Conservation (phyloP, 2,113 vertebrate species). For the Rallus limicola region DNA sequence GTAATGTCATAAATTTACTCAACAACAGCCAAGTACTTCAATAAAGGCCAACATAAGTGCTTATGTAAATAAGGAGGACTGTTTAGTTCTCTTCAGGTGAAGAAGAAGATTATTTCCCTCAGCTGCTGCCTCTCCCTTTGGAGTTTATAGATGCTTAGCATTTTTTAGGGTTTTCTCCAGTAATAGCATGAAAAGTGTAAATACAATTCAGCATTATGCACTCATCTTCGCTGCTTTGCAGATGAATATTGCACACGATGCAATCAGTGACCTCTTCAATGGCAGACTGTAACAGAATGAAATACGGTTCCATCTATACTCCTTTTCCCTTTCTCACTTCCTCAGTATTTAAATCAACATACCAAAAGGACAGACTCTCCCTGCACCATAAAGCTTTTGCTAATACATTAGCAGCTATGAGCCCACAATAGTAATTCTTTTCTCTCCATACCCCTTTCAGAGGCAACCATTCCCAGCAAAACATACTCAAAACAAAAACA, state of each 20-base stretch:
- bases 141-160: not conserved
- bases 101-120: not conserved
- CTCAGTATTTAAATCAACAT: not conserved
- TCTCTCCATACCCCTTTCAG: not conserved
- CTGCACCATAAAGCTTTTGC: not conserved
- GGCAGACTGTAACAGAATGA: not conserved
- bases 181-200: not conserved
- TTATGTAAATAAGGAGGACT: not conserved
- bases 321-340: not conserved
- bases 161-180: not conserved
- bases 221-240: not conserved
- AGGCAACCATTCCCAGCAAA: not conserved
- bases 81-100: not conserved
- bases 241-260: not conserved
- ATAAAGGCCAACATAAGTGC: not conserved
- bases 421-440: not conserved
- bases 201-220: not conserved
- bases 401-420: not conserved
- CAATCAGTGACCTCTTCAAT: not conserved
- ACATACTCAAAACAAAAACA: not conserved
- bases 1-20: not conserved
- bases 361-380: not conserved
- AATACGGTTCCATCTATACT: not conserved
- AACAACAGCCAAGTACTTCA: not conserved
- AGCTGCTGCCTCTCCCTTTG: not conserved